Base-by-base conservation (phyloP, 1,140 invertebrate species). In the Tetramorium parvispinum region DNA sequence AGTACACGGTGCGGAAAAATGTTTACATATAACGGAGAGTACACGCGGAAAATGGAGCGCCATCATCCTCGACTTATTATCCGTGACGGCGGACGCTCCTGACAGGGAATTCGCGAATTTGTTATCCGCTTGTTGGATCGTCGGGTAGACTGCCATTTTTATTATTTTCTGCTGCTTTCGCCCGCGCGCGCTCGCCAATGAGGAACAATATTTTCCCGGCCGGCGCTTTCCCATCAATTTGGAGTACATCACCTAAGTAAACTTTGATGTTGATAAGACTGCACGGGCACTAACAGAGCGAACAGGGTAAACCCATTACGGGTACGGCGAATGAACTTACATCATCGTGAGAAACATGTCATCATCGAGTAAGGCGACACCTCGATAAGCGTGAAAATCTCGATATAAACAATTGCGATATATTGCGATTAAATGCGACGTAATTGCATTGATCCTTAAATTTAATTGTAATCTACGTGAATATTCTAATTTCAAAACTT, bases 241-340 rank as follows among this genome's bases (percentile, higher is more conserved):
- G 11, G 51, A 85, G 57, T 73, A 87, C 85, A 75, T 83, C 79
- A 66, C 79, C 79, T 75, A 85, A 87, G 85, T 87, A 87, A 87
- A 85, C 85, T 76, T 75, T 73, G 68, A 85, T 85, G 85, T 87
- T 85, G 85, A 85, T 76, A 85, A 85, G 66, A 66, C 68, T 82
- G 40, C 66, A 61, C 65, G 18, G 51, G 18, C 43, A 46, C 32
- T 32, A 65, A 49, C 79, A 51, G 66, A 61, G 53, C 24, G 79
- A 87, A 87, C 85, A 87, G 59, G 40, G 70, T 87, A 87, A 87
- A 87, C 61, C 85, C 85, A 87, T 87, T 87, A 85, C 55, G 40
- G 53, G 27, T 83, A 63, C 55, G 81, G 16, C 40, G 78, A 82
- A 86, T 81, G 73, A 78, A 81, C 37, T 79, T 68, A 49, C 51